Conservation (phyloP, 2,888 invertebrate genomes). For the Heteropelma amictum region DNA sequence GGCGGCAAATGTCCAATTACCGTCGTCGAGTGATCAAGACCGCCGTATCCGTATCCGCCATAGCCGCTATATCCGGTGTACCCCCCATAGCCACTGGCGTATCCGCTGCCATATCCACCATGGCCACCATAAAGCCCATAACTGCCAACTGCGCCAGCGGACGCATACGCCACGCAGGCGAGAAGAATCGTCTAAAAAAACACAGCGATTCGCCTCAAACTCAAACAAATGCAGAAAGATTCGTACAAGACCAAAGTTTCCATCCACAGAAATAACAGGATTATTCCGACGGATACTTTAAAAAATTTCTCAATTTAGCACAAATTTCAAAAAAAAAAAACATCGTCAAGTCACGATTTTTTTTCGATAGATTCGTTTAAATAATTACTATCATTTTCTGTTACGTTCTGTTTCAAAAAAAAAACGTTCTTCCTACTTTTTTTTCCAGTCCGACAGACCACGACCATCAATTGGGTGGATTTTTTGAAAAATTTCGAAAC, state of each 20-base stretch:
- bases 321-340: neutral
- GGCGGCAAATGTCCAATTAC: constrained; percentile 61
- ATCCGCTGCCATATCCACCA: constrained; percentile 60
- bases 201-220: neutral
- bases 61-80: constrained; percentile 50
- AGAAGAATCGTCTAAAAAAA: constrained; percentile 79
- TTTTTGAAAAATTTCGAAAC: neutral
- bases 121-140: constrained; percentile 21
- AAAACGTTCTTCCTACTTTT: too few species aligned
- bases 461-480: too few species aligned
- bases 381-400: too few species aligned
- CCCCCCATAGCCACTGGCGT: constrained; percentile 59
- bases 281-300: too few species aligned
- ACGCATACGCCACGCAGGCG: constrained; percentile 73
- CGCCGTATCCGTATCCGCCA: constrained; percentile 61
- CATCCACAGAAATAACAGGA: too few species aligned
- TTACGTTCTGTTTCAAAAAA: too few species aligned
- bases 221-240: neutral
- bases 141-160: constrained; percentile 65
- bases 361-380: too few species aligned
- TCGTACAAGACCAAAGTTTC: neutral
- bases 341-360: too few species aligned
- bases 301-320: neutral
- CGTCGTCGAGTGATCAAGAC: constrained; percentile 58
- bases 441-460: too few species aligned